Base-by-base conservation (phyloP, 2,113 vertebrate genomes). In the Poeciliopsis turrubarensis region DNA sequence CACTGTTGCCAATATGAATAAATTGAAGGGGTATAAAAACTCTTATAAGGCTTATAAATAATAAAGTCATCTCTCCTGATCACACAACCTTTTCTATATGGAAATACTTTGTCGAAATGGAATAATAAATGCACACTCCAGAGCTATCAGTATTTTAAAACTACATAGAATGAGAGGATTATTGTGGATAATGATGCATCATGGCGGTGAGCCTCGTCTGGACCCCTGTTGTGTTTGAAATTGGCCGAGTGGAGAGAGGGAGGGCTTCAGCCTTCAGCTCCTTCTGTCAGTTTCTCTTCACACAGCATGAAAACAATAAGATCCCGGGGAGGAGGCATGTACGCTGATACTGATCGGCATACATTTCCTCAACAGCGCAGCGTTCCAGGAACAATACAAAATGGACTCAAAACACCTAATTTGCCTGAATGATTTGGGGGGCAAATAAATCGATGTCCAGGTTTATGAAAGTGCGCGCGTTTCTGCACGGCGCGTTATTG, bases 281-380 rank as follows among this genome's bases (percentile, higher is more conserved):
- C 22, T 37, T 73, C 70, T 37, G 73, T 69, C 51, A 32, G 70
- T 82, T 74, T 81, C 65, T 79, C 54, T 51, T 67, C 65, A 62
- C 81, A 68, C 27, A 86, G 84, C 75, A 41, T 79, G 80, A 77
- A 64, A 51, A 72, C 66, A 61, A 64, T 17, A 66, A 54, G 72
- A 80, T 75, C 60, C 68, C 81, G 61, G 44, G 72, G 75, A 25
- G 30, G 79, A 65, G 15, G 60, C 29, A 27, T 68, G 77, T 64
- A 73, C 41, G 69, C 79, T 86, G 71, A 73, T 85, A 76, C 81
- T 37, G 72, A 89, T 84, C 66, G 8, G 69, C 76, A 82, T 67
- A 74, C 27, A 60, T 73, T 87, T 84, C 73, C 70, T 61, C 67
- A 78, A 73, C 65, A 69, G 85, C 86, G 70, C 64, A 65, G 73